These are phyloP conservation scores for Sylvilagus bachmani DNA, from an alignment of 2,113 vertebrate species.

Conservation along the genomic window DNA sequence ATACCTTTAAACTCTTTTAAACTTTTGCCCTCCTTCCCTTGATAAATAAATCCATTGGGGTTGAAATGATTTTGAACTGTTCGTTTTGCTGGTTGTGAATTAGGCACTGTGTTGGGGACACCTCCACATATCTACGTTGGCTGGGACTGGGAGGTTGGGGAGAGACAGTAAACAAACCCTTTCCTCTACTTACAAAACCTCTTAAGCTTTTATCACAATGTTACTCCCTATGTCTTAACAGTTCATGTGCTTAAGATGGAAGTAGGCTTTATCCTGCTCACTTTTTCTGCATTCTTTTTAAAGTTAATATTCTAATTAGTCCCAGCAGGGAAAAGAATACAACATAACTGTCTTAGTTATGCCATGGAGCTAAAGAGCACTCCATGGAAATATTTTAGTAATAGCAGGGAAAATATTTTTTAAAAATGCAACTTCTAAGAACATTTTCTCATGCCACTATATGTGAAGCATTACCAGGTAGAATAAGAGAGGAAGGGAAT, in stretches of 20 bases:
- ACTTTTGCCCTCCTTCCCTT: slow-evolving; percentile 21
- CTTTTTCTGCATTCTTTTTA: slow-evolving; percentile 18
- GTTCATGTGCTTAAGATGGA: slow-evolving; percentile 43
- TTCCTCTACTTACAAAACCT: slow-evolving; percentile 12
- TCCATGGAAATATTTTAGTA: slow-evolving; percentile 31
- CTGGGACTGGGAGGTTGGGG: not conserved
- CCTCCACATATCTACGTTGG: not conserved
- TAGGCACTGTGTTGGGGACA: not conserved
- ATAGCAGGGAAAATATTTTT: slow-evolving; percentile 1
- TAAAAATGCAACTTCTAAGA: not conserved
- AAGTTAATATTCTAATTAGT: slow-evolving; percentile 66
- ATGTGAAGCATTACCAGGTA: not conserved
- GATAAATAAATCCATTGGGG: slow-evolving; percentile 44
- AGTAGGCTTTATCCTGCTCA: slow-evolving; percentile 63
- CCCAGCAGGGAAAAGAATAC: slow-evolving; percentile 3
- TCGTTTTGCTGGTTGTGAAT: slow-evolving; percentile 34
- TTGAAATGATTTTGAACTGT: slow-evolving; percentile 33
- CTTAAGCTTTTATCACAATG: slow-evolving; percentile 62
- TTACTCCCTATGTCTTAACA: slow-evolving; percentile 70
- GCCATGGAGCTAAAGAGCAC: not conserved
- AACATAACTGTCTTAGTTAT: not conserved
- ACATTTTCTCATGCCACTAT: not conserved
- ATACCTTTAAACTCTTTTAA: slow-evolving; percentile 58
- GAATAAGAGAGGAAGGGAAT: not conserved
- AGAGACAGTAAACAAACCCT: slow-evolving; percentile 39